These are phyloP conservation scores for Nettapus auritus DNA, from an alignment of 2,113 vertebrate species.

Conservation along the genomic window DNA sequence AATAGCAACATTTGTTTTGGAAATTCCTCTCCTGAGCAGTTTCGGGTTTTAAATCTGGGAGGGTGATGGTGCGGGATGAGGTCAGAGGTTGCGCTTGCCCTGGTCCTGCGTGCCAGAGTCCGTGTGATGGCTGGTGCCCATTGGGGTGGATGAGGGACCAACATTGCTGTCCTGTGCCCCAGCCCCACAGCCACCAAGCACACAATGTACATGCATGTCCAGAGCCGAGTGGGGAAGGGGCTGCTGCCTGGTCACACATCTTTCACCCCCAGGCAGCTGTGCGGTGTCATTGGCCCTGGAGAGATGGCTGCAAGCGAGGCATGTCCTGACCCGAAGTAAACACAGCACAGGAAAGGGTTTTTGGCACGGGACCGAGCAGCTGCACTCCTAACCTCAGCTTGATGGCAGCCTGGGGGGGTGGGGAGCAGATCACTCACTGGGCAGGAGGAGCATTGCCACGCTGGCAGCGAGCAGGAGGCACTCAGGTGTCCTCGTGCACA, in stretches of 20 bases:
- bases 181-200: neutral
- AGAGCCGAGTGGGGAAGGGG: neutral
- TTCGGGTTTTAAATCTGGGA: neutral
- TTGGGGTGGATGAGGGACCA: fast-evolving
- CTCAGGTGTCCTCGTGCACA: neutral
- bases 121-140: fast-evolving
- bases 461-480: neutral
- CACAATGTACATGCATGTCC: too few relatives aligned
- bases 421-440: neutral
- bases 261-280: neutral
- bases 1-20: constrained; percentile 33
- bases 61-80: neutral
- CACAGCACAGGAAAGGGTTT: fast-evolving
- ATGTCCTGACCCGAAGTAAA: neutral
- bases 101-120: neutral
- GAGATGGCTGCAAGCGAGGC: neutral
- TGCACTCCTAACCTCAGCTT: neutral
- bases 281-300: neutral
- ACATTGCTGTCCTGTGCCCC: neutral
- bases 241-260: neutral
- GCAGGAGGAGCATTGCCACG: neutral
- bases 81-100: neutral
- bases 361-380: neutral
- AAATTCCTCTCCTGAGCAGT: neutral
- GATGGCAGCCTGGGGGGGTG: neutral